Evolutionary conservation across 2,113 vertebrate species (phyloP).

Genomic region (Scomber colias): DNA sequence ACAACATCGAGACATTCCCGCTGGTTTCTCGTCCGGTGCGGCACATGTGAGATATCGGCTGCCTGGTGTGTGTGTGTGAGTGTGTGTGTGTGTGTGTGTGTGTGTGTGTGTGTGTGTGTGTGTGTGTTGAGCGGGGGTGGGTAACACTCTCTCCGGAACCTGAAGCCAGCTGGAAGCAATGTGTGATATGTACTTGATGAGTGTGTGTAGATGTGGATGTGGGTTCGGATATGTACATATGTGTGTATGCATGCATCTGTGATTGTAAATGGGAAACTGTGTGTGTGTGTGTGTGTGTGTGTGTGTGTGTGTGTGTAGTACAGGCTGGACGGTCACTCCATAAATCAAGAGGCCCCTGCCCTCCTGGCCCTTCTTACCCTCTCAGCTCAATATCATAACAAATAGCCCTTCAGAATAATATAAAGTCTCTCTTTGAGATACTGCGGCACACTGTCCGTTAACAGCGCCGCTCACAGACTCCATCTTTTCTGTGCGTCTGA

Average conservation of each 20-base stretch:
- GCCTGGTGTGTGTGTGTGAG: slow-evolving; percentile 29
- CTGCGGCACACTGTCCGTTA: slow-evolving; percentile 32
- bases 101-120: slow-evolving; percentile 32
- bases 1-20: slow-evolving; percentile 38
- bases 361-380: slow-evolving; percentile 50
- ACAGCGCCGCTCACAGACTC: slow-evolving; percentile 45
- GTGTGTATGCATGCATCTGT: slow-evolving; percentile 35
- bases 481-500: slow-evolving; percentile 72
- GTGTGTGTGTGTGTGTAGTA: slow-evolving; percentile 5
- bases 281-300: slow-evolving; percentile 35
- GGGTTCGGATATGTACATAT: slow-evolving; percentile 20
- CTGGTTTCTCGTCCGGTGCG: slow-evolving; percentile 48
- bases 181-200: slow-evolving; percentile 60
- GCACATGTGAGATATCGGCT: slow-evolving; percentile 56
- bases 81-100: slow-evolving; percentile 32
- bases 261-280: slow-evolving; percentile 5
- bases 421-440: slow-evolving; percentile 70
- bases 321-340: slow-evolving; percentile 62
- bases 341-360: slow-evolving; percentile 76
- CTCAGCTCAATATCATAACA: slow-evolving; percentile 71
- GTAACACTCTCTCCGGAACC: slow-evolving; percentile 39
- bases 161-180: slow-evolving; percentile 72
- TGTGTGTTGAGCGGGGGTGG: neutral
- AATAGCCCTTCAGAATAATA: slow-evolving; percentile 73
- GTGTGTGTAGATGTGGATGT: slow-evolving; percentile 39